Percentiles rank a stretch among this genome's conserved stretches.
Evolutionary conservation across 2,888 invertebrate genomes (phyloP).

Genomic region (Dryobota labecula): DNA sequence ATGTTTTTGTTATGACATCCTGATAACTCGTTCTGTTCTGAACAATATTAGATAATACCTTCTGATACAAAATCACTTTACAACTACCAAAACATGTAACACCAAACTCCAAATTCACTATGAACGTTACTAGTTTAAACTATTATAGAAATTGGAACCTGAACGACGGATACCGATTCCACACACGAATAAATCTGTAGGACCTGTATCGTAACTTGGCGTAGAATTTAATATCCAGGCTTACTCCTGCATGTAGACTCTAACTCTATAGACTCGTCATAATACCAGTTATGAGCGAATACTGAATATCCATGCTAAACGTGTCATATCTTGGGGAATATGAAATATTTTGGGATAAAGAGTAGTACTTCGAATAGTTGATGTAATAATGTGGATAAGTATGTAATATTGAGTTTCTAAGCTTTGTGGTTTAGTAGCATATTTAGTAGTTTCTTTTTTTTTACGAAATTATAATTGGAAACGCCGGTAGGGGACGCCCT

Average conservation of each 20-base stretch:
- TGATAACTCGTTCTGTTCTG: too few relatives aligned
- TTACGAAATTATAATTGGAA: too few relatives aligned
- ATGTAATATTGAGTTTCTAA: constrained; percentile 35
- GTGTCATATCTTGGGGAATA: constrained; percentile 31
- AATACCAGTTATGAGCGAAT: constrained; percentile 35
- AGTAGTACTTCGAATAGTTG: constrained; percentile 19
- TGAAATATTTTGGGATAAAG: constrained; percentile 39
- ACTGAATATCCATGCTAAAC: constrained; percentile 11
- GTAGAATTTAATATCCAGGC: constrained; percentile 55
- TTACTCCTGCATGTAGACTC: constrained; percentile 30
- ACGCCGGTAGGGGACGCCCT: too few relatives aligned
- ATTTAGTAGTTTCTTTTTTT: not conserved
- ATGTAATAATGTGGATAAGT: constrained; percentile 32
- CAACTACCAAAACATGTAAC: not conserved
- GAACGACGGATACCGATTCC: constrained; percentile 34
- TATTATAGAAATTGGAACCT: constrained; percentile 24
- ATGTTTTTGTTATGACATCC: too few relatives aligned
- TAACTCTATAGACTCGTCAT: constrained; percentile 37
- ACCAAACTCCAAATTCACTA: not conserved
- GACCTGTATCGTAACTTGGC: constrained; percentile 48
- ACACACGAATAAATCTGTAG: constrained; percentile 49
- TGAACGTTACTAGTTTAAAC: constrained; percentile 23
- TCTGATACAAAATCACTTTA: not conserved
- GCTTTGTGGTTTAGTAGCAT: not conserved
- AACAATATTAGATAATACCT: too few relatives aligned